A percentile compares a stretch with the other conserved stretches of the same genome.
phyloP scores from a whole-genome alignment of 2,113 vertebrate genomes.

The Crocuta crocuta region DNA sequence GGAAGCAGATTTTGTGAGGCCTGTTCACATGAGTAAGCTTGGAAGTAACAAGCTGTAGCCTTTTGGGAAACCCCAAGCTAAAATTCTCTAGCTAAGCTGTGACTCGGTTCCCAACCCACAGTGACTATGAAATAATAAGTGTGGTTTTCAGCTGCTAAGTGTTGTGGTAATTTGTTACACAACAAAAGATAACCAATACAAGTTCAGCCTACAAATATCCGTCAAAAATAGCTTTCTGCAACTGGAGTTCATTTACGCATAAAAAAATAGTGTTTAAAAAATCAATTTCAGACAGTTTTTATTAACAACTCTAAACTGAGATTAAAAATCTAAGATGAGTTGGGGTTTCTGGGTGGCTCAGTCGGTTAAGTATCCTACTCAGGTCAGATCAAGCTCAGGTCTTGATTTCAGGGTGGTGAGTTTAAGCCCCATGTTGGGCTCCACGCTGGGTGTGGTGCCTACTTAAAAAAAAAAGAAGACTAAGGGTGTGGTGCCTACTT shows the following conservation, averaged over 20 bases:
- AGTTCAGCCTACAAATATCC: neutral
- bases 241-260: neutral
- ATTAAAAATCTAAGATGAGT: neutral
- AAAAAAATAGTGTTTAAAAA: constrained; percentile 38
- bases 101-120: neutral
- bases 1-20: neutral
- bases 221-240: neutral
- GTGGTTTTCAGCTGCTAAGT: neutral
- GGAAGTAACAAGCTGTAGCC: neutral
- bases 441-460: no score
- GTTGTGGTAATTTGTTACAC: neutral
- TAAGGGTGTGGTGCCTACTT: no score
- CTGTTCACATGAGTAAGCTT: neutral
- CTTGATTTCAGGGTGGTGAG: no score
- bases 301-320: neutral
- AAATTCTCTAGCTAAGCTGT: neutral
- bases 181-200: neutral
- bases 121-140: neutral
- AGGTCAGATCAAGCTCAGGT: no score
- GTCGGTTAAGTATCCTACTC: no score
- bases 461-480: neutral
- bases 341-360: no score
- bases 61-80: neutral
- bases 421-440: no score
- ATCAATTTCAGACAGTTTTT: neutral